Percentiles rank a stretch among this genome's conserved stretches.
These are phyloP conservation scores for Zaprionus camerounensis DNA, from an alignment of 1,140 invertebrate genomes.

Conservation along the genomic window DNA sequence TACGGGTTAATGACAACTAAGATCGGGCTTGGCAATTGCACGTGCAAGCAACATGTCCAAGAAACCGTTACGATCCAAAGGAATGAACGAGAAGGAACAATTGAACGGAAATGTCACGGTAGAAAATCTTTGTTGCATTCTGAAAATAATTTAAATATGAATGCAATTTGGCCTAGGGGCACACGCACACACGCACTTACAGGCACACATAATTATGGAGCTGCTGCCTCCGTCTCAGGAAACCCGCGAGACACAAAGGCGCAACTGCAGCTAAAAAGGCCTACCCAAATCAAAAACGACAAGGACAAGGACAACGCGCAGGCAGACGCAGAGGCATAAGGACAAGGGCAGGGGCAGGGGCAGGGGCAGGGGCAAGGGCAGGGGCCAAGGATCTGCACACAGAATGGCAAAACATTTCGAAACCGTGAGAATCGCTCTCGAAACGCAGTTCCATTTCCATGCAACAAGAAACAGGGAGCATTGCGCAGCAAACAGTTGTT, in stretches of 20 bases:
- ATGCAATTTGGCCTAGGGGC: constrained; percentile 57
- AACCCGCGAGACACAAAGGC: constrained; percentile 45
- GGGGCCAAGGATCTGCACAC: constrained; percentile 45
- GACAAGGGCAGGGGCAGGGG: constrained; percentile 36
- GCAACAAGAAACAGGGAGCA: constrained; percentile 12
- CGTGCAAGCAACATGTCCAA: constrained; percentile 11
- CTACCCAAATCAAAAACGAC: constrained; percentile 75
- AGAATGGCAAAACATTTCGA: constrained; percentile 28
- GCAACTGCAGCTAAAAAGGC: constrained; percentile 45
- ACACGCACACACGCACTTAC: constrained; percentile 38
- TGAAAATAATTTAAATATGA: constrained; percentile 63
- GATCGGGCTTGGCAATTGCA: constrained; percentile 27
- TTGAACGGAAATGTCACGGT: constrained; percentile 72
- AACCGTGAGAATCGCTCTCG: constrained; percentile 41
- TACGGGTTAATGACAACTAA: constrained; percentile 6
- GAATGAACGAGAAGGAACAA: constrained; percentile 47
- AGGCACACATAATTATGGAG: constrained; percentile 20
- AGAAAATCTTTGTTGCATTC: constrained; percentile 51
- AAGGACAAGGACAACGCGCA: constrained; percentile 52
- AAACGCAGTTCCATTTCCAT: constrained; percentile 27
- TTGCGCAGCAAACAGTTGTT: constrained; percentile 9
- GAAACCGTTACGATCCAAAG: constrained; percentile 34
- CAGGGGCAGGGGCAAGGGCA: constrained; percentile 35
- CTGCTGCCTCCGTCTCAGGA: constrained; percentile 27
- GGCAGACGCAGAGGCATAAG: constrained; percentile 23